Conservation (phyloP, 2,797 vertebrate genomes). For the Chaenodraco wilsoni region DNA sequence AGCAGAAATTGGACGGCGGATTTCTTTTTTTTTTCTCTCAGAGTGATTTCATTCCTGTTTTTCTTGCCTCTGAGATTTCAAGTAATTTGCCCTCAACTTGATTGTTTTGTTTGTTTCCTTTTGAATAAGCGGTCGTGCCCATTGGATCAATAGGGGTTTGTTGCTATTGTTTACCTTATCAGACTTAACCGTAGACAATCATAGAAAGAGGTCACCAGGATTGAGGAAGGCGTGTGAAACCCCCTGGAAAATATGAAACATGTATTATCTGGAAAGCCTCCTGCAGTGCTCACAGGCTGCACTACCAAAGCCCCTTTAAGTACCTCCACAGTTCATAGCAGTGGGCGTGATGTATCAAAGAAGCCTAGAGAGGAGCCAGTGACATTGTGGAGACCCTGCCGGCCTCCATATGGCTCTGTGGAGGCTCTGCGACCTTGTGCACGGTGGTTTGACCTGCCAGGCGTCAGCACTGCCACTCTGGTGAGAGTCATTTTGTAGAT, state of each 20-base stretch:
- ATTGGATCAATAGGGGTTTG: slow-evolving; percentile 71
- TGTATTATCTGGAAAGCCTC: slow-evolving; percentile 57
- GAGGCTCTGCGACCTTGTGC: slow-evolving; percentile 50
- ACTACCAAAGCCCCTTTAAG: slow-evolving; percentile 48
- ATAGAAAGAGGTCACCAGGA: slow-evolving; percentile 61
- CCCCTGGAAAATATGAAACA: slow-evolving; percentile 56
- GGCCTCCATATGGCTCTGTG: slow-evolving; percentile 32
- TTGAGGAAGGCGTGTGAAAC: slow-evolving; percentile 51
- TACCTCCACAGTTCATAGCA: slow-evolving; percentile 33
- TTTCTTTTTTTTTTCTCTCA: slow-evolving; percentile 37
- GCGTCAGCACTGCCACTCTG: slow-evolving; percentile 53
- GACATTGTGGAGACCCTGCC: slow-evolving; percentile 18
- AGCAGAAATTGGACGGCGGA: slow-evolving; percentile 74
- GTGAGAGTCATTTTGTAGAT: slow-evolving; percentile 60
- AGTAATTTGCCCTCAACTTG: slow-evolving; percentile 69
- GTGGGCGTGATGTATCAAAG: slow-evolving; percentile 30
- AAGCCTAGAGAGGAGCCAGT: slow-evolving; percentile 28
- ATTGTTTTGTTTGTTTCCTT: slow-evolving; percentile 77
- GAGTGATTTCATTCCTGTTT: slow-evolving; percentile 75
- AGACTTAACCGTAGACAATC: slow-evolving; percentile 65
- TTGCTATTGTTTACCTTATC: slow-evolving; percentile 69
- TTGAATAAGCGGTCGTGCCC: slow-evolving; percentile 69
- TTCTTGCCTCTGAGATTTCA: slow-evolving; percentile 71
- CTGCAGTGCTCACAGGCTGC: slow-evolving; percentile 46
- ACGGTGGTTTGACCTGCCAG: slow-evolving; percentile 59